Base-by-base conservation (phyloP, 2,113 vertebrate genomes). In the Tetrax tetrax region DNA sequence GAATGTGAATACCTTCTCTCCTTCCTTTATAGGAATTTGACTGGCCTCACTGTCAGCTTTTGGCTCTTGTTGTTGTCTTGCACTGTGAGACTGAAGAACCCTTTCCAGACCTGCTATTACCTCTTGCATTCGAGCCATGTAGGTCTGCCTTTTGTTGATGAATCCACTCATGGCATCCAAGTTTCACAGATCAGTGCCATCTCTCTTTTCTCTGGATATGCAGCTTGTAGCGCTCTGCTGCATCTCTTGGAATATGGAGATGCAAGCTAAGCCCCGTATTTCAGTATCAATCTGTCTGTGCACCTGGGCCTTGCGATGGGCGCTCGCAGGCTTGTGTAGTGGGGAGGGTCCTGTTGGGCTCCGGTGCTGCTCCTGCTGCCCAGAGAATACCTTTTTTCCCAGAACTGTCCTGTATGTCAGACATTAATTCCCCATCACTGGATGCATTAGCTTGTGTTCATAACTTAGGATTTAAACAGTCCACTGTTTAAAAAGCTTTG, bases 261-360 rank as follows among this genome's bases (percentile, higher is more conserved):
- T 2, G 6, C 65, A 57, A 53, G 20, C 27, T 29, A 23, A 71
- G 53, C 4, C 8, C 15, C 0, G 1, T 1, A 2, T 70, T 77
- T 74, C 2, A 10, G 33, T 50, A 19, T 2, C 5, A 3, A 25
- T 60, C 33, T 48, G 0, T 25, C 0, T 0, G 17, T 24, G 21
- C 13, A 2, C 7, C 13, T 59, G 57, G 12, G 6, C 18, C 10
- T 27, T 59, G 63, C 3, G 3, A 29, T n/a, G 0, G 1, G 1
- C 3, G 2, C 16, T 70, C 1, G 1, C 1, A 6, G 60, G 19
- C 45, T 60, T 0, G 0, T 76, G 83, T 83, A 65, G 14, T 31
- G 29, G 20, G 13, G 17, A 51, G 7, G 23, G 11, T 69, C 45
- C 11, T 16, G 12, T 16, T 31, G 7, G 35, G 13, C 23, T 72